Evolutionary conservation across 2,797 vertebrate genomes (phyloP).

Genomic region (Halcyon smyrnensis): DNA sequence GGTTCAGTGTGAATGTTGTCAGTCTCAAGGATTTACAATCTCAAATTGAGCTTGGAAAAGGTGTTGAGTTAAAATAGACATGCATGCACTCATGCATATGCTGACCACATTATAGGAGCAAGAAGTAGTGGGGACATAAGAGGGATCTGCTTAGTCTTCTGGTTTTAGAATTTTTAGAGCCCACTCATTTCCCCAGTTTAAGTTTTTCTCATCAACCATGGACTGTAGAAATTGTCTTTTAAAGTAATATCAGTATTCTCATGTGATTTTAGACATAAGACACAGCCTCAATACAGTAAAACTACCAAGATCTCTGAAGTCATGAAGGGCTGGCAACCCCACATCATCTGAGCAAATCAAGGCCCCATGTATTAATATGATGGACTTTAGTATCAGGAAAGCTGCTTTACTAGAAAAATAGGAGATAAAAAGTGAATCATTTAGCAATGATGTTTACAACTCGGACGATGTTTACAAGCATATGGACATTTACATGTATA

Average conservation of each 20-base stretch:
- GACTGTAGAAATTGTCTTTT: not conserved
- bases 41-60: not conserved
- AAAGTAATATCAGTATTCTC: not conserved
- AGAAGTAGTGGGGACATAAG: not conserved
- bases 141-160: not conserved
- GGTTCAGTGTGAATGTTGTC: not conserved
- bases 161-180: not conserved
- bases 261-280: not conserved
- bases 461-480: not conserved
- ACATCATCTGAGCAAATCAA: not conserved
- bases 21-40: not conserved
- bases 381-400: not conserved
- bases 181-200: not conserved
- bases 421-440: not conserved
- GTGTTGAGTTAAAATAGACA: not conserved
- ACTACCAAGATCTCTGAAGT: not conserved
- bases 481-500: not conserved
- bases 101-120: not conserved
- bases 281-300: not conserved
- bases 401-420: not conserved
- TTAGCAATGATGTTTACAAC: not conserved
- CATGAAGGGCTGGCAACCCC: not conserved
- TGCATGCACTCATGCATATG: not conserved
- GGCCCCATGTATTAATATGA: not conserved
- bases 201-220: not conserved